Percentiles rank a stretch among this genome's conserved stretches.
Conservation (phyloP, 2,888 invertebrate genomes). For the Pterostichus madidus region DNA sequence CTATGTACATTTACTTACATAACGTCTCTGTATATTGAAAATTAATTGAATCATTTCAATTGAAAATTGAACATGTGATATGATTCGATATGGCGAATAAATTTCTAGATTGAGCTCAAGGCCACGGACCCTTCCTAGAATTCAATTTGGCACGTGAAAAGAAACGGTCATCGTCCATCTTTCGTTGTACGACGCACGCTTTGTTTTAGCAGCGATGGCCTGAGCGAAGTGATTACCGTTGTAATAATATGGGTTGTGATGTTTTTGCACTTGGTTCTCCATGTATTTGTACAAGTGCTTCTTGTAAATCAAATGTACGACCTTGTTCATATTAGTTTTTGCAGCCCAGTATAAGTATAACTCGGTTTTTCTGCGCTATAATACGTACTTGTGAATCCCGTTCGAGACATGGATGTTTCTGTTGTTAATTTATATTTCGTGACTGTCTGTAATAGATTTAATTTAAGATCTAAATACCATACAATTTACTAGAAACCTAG, state of each 20-base stretch:
- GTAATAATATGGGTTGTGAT: conserved; percentile 49
- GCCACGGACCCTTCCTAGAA: conserved; percentile 44
- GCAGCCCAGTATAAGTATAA: conserved; percentile 37
- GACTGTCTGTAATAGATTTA: conserved; percentile 64
- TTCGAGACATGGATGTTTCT: conserved; percentile 53
- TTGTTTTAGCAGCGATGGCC: conserved; percentile 4
- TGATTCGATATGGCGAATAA: background rate
- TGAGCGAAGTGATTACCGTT: conserved; percentile 47
- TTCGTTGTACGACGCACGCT: background rate
- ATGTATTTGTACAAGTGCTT: conserved; percentile 43
- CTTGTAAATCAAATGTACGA: conserved; percentile 54
- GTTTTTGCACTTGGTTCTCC: conserved; percentile 21
- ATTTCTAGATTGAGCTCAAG: background rate
- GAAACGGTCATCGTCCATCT: conserved; percentile 48
- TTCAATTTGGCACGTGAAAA: conserved; percentile 46
- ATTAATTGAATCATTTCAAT: too few relatives aligned
- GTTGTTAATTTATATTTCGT: conserved; percentile 63
- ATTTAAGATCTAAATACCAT: conserved; percentile 65
- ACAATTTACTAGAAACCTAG: conserved; percentile 55
- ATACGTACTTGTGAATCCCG: conserved; percentile 54
- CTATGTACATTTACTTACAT: too few relatives aligned
- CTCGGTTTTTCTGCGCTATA: conserved; percentile 45
- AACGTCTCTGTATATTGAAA: too few relatives aligned
- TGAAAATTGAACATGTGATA: too few relatives aligned
- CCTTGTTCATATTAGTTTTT: conserved; percentile 58